These are phyloP conservation scores for Diglossa cyanea DNA, from an alignment of 2,797 vertebrate genomes.

Conservation along the genomic window DNA sequence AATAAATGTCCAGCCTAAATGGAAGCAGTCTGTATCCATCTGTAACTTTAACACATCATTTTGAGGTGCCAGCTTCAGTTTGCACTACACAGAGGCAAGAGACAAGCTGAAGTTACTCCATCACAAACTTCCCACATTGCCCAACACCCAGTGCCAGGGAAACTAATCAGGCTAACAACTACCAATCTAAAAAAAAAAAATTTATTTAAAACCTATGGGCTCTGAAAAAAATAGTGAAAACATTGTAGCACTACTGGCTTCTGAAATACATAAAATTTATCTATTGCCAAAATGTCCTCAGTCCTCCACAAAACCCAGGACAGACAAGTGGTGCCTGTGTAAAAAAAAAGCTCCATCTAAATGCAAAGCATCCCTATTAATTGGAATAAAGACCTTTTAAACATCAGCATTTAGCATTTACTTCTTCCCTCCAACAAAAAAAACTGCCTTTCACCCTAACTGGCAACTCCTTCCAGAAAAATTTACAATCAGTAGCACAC, in stretches of 20 bases:
- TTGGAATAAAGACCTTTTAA: background rate
- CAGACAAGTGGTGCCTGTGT: background rate
- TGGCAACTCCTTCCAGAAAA: background rate
- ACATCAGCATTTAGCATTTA: background rate
- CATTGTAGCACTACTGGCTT: background rate
- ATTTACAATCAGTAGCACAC: background rate
- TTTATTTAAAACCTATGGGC: background rate
- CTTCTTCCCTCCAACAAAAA: background rate
- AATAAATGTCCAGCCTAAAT: background rate
- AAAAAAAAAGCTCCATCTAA: background rate
- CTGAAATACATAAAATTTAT: background rate
- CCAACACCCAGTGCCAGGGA: background rate
- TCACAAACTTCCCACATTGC: background rate
- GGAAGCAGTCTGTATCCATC: background rate
- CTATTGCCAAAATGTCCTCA: background rate
- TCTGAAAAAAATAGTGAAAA: background rate
- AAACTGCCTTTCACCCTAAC: background rate
- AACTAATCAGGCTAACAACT: background rate
- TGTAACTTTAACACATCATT: background rate
- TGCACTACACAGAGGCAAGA: background rate
- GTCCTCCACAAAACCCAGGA: background rate
- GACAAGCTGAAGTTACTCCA: background rate
- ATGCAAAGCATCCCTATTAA: conserved; percentile 12
- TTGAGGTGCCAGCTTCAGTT: background rate
- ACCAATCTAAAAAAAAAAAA: background rate